These are phyloP conservation scores for Ceratotherium simum DNA, from an alignment of 2,113 vertebrate genomes.

Conservation along the genomic window DNA sequence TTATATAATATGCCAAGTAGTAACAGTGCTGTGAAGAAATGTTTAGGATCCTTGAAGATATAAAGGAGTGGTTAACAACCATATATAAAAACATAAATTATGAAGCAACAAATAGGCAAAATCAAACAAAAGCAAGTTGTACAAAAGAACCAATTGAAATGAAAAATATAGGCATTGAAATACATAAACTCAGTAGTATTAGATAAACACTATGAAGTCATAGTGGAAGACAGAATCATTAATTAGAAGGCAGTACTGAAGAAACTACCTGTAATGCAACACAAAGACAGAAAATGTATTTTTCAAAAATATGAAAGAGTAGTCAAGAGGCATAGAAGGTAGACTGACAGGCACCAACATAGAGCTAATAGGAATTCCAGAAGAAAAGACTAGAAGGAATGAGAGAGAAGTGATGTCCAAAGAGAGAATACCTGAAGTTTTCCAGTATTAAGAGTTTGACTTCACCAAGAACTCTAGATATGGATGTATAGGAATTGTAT, in stretches of 20 bases:
- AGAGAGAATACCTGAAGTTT: background rate
- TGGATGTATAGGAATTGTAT: background rate
- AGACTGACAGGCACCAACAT: background rate
- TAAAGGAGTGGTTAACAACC: background rate
- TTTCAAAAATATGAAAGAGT: conserved; percentile 11
- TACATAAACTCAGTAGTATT: background rate
- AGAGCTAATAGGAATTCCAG: background rate
- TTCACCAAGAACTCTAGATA: background rate
- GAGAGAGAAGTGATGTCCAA: background rate
- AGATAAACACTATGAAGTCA: background rate
- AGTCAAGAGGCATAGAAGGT: background rate
- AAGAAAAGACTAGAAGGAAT: background rate
- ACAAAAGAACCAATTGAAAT: background rate
- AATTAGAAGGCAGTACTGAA: background rate
- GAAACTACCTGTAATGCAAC: conserved; percentile 20
- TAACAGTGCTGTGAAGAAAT: background rate
- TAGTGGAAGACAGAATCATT: background rate
- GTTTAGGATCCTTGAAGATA: background rate
- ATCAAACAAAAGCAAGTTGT: conserved; percentile 4
- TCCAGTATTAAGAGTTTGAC: background rate
- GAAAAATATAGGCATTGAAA: background rate
- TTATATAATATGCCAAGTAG: background rate
- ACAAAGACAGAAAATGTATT: background rate
- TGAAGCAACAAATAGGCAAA: background rate
- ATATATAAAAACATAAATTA: conserved; percentile 11